Base-by-base conservation (phyloP, 2,888 invertebrate genomes). In the Leucophenga maculata region DNA sequence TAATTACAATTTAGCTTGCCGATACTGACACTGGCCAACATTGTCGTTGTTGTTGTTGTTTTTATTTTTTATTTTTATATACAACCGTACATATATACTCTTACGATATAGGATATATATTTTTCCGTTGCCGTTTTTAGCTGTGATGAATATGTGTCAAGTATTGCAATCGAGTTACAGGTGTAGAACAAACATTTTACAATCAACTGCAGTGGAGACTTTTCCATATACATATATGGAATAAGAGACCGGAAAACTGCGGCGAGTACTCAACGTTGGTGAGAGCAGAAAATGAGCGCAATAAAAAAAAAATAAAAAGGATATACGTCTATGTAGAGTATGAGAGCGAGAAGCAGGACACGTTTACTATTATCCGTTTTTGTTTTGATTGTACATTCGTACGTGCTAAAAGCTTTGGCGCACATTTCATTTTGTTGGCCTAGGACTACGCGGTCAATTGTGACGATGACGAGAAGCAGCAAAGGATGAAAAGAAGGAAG, bases 371-470 rank as follows among this genome's bases (percentile, higher is more conserved):
- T 83, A 80, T 83, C 73, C 66, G 75, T 85, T 83, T n/a, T 83
- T 83, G 83, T 83, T 83, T 83, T 83, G 83, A 72, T 83, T 75
- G 69, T 80, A 54, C 46, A 75, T 83, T 83, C 83, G 85, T 69
- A 39, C 39, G 71, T 69, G 55, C 67, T 14, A 69, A 75, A 77
- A 79, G 82, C 80, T 81, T 77, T 22, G 57, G 57, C 62, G 64
- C 39, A 50, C 52, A 44, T 72, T 65, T 67, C 65, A 69, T 78
- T 74, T 16, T 55, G 65, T 83, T 83, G 76, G 79, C 80, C 80
- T 83, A 84, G 83, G 84, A 78, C 79, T 72, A 50, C 6, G 50
- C 50, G 57, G 69, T 69, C 31, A n/a, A 52, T 55, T 52, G 62
- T 39, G 32, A 18, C 62, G 52, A 70, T 69, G 32, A 65, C 68